These are phyloP conservation scores for Cerceris ruficornis DNA, from an alignment of 2,888 invertebrate species.

Conservation along the genomic window DNA sequence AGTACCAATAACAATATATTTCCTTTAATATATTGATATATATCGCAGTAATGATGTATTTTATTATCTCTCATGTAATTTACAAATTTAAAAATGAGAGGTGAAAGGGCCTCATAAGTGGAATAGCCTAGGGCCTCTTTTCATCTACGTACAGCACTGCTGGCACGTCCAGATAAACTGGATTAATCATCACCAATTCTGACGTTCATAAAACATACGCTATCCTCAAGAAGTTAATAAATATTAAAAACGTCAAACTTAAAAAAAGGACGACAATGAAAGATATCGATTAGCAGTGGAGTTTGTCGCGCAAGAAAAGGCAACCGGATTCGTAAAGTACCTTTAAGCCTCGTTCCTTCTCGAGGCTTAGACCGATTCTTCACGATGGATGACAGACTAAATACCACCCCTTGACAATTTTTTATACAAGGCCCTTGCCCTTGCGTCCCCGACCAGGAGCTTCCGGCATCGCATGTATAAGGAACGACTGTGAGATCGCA, in stretches of 20 bases:
- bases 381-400: constrained; percentile 68
- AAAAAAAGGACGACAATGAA: background rate
- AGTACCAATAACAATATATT: no score
- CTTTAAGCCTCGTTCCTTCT: constrained; percentile 30
- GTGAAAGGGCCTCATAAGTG: no score
- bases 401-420: constrained; percentile 65
- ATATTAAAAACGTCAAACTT: background rate
- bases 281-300: constrained; percentile 33
- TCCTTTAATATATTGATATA: no score
- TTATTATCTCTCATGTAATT: no score
- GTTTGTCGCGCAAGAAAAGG: constrained; percentile 5
- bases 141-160: no score
- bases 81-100: no score
- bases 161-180: no score
- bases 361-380: constrained; percentile 61
- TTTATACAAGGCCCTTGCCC: constrained; percentile 57
- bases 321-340: constrained; percentile 29
- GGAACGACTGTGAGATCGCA: constrained; percentile 28
- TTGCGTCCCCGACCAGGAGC: constrained; percentile 30
- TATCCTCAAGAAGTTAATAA: no score
- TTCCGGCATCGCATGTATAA: constrained; percentile 7
- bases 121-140: no score
- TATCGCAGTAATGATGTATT: no score
- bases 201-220: no score
- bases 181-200: no score